Evolutionary conservation across 2,113 vertebrate species (phyloP).

Genomic region (Piaya cayana): DNA sequence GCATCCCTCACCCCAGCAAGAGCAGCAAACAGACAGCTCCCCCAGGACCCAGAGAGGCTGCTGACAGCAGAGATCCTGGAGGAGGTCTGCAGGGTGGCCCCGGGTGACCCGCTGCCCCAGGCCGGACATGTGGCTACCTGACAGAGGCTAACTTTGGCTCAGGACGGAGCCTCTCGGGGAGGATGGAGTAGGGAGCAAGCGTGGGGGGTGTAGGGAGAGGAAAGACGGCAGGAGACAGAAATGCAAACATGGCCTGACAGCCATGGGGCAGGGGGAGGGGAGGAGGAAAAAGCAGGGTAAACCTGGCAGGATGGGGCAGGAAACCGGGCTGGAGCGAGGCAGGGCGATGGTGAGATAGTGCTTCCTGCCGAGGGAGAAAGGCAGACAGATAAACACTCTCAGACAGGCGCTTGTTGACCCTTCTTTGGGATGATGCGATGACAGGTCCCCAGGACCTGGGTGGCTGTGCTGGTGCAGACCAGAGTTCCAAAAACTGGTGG

Average conservation of each 20-base stretch:
- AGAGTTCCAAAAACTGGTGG: background rate
- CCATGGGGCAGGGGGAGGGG: constrained; percentile 62
- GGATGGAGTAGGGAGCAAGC: constrained; percentile 50
- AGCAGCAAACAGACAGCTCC: constrained; percentile 39
- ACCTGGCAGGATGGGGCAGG: constrained; percentile 78
- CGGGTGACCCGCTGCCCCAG: constrained; percentile 74
- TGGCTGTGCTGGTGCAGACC: background rate
- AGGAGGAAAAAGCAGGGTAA: constrained; percentile 75
- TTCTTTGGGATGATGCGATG: background rate
- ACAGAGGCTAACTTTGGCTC: constrained; percentile 74
- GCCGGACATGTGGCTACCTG: constrained; percentile 74
- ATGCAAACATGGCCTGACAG: constrained; percentile 75
- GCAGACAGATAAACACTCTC: constrained; percentile 61
- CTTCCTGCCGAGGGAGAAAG: constrained; percentile 75
- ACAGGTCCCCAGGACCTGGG: background rate
- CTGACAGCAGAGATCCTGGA: constrained; percentile 84
- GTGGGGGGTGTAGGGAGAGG: constrained; percentile 42
- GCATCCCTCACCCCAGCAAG: constrained; percentile 26
- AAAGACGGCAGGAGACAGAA: constrained; percentile 74
- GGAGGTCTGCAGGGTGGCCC: constrained; percentile 89
- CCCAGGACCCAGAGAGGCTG: constrained; percentile 57
- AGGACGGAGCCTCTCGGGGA: constrained; percentile 50
- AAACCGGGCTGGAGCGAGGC: constrained; percentile 71
- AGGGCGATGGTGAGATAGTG: constrained; percentile 75
- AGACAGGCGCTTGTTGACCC: background rate